These are phyloP conservation scores for Camptogramma bilineatum DNA, from an alignment of 2,888 invertebrate genomes.

Conservation along the genomic window DNA sequence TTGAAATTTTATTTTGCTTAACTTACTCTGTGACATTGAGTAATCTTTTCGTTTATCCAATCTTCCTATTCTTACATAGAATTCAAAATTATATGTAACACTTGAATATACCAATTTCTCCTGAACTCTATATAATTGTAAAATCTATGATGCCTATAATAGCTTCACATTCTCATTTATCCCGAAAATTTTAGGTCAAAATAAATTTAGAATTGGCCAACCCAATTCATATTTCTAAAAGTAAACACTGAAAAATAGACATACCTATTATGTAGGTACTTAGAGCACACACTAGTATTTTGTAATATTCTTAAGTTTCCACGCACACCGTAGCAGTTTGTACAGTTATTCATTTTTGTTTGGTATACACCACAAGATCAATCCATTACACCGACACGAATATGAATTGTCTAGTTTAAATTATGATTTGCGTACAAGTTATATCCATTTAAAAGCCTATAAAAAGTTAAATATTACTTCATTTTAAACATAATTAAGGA, in stretches of 20 bases:
- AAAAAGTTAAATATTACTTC: slow-evolving; percentile 62
- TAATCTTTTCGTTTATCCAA: slow-evolving; percentile 63
- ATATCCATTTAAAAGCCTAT: slow-evolving; percentile 70
- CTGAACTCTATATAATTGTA: slow-evolving; percentile 64
- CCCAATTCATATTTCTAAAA: slow-evolving; percentile 60
- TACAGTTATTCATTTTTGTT: slow-evolving; percentile 54
- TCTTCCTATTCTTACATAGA: slow-evolving; percentile 68
- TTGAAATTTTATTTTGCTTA: slow-evolving; percentile 66
- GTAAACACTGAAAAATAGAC: slow-evolving; percentile 52
- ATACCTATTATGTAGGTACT: slow-evolving; percentile 52
- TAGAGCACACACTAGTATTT: slow-evolving; percentile 56
- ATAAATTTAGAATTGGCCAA: slow-evolving; percentile 57
- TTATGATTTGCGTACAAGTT: slow-evolving; percentile 61
- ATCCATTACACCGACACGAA: slow-evolving; percentile 68
- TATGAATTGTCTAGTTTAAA: slow-evolving; percentile 53
- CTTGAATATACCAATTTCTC: slow-evolving; percentile 70
- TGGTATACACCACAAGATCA: slow-evolving; percentile 60
- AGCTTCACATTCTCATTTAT: slow-evolving; percentile 67
- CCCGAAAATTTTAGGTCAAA: slow-evolving; percentile 62
- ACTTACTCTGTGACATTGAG: slow-evolving; percentile 75
- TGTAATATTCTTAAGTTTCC: slow-evolving; percentile 40
- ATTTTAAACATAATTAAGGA: slow-evolving; percentile 67
- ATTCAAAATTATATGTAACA: slow-evolving; percentile 74
- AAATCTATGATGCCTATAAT: slow-evolving; percentile 72
- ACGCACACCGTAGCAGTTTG: slow-evolving; percentile 50